Evolutionary conservation across 2,797 vertebrate genomes (phyloP).

Genomic region (Pelobates cultripes): DNA sequence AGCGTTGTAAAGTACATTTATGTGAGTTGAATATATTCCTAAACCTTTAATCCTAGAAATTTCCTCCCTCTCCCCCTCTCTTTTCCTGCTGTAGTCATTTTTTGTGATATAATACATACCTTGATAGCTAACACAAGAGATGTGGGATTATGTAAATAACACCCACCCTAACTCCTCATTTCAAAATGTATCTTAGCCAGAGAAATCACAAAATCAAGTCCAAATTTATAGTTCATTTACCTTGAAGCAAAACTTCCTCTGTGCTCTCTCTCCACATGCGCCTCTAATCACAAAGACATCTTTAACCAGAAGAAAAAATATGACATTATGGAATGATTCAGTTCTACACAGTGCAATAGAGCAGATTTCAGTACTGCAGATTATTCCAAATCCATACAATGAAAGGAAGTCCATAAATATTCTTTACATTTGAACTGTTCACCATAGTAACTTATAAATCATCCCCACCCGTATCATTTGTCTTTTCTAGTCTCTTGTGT

Average conservation of each 20-base stretch:
- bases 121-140: conserved; percentile 32
- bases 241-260: neutral
- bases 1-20: conserved; percentile 3
- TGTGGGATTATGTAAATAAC: conserved; percentile 10
- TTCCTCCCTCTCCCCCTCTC: conserved; percentile 21
- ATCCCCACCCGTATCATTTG: neutral
- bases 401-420: neutral
- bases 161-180: conserved; percentile 10
- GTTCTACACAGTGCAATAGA: neutral
- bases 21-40: conserved; percentile 10
- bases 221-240: neutral
- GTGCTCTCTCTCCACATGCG: neutral
- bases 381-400: neutral
- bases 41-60: conserved; percentile 36
- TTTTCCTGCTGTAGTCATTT: neutral
- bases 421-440: neutral
- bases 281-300: neutral
- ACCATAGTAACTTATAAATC: neutral
- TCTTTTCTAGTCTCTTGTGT: neutral
- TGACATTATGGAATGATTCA: neutral
- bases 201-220: neutral
- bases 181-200: neutral
- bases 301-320: neutral
- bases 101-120: conserved; percentile 24
- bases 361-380: neutral